phyloP scores from a whole-genome alignment of 2,888 invertebrate genomes.

The Laothoe populi region DNA sequence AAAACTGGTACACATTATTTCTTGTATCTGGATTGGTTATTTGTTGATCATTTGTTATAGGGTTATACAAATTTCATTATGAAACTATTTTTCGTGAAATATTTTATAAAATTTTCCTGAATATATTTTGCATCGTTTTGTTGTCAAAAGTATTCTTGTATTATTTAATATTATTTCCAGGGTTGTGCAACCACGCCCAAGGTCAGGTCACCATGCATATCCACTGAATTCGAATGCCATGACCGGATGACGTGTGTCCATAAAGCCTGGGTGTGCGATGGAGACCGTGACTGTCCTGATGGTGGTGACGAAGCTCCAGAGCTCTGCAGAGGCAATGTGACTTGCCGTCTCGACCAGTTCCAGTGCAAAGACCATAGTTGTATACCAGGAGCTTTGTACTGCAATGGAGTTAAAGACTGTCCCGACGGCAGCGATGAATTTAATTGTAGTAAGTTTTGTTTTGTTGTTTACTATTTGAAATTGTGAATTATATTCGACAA shows the following conservation, averaged over 20 bases:
- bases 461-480: too few relatives aligned
- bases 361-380: constrained; percentile 93
- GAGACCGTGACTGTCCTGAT: constrained; percentile 92
- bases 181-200: constrained; percentile 85
- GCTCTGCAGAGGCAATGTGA: constrained; percentile 88
- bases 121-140: constrained; percentile 1
- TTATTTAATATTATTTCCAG: constrained; percentile 61
- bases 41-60: background rate
- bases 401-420: constrained; percentile 93
- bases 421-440: constrained; percentile 94
- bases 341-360: constrained; percentile 94
- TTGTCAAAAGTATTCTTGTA: background rate
- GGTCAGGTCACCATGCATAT: constrained; percentile 87
- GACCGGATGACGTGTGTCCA: constrained; percentile 93
- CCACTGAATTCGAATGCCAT: constrained; percentile 91
- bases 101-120: too few relatives aligned
- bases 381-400: constrained; percentile 91
- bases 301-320: constrained; percentile 91
- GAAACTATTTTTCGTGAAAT: background rate
- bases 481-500: too few relatives aligned
- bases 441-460: constrained; percentile 88
- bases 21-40: background rate
- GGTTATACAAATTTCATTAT: background rate
- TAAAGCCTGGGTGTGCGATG: constrained; percentile 93
- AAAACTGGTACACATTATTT: background rate